Percentiles rank a stretch among this genome's conserved stretches.
Conservation (phyloP, 2,888 invertebrate genomes). For the Camptogramma bilineatum region DNA sequence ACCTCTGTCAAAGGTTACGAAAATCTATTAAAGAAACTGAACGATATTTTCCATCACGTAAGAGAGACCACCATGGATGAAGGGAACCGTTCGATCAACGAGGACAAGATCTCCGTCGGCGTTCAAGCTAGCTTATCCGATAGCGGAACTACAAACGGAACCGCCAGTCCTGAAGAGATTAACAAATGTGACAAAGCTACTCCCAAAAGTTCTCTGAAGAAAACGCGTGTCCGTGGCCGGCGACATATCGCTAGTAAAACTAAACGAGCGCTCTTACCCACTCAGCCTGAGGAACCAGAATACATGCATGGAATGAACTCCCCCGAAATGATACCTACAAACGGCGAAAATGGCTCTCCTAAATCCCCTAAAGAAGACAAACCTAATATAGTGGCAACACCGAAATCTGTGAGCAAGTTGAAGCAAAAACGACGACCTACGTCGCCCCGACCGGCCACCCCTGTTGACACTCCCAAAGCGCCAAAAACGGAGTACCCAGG, state of each 20-base stretch:
- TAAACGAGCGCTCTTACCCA: slow-evolving; percentile 74
- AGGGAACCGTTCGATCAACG: slow-evolving; percentile 60
- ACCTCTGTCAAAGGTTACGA: slow-evolving; percentile 78
- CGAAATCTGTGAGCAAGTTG: slow-evolving; percentile 75
- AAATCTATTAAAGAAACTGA: slow-evolving; percentile 72
- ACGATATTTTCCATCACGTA: slow-evolving; percentile 76
- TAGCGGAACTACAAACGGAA: slow-evolving; percentile 69
- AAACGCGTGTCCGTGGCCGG: slow-evolving; percentile 74
- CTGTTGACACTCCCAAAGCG: slow-evolving; percentile 66
- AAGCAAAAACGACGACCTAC: slow-evolving; percentile 75
- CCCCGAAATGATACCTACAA: slow-evolving; percentile 79
- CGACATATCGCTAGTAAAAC: slow-evolving; percentile 75
- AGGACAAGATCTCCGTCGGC: slow-evolving; percentile 76
- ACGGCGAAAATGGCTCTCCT: slow-evolving; percentile 67
- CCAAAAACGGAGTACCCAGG: slow-evolving; percentile 73
- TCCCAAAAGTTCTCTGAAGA: slow-evolving; percentile 83
- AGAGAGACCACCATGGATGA: slow-evolving; percentile 66
- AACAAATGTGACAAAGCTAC: slow-evolving; percentile 75
- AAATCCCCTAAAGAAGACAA: slow-evolving; percentile 77
- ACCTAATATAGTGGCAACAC: slow-evolving; percentile 68
- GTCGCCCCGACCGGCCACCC: slow-evolving; percentile 76
- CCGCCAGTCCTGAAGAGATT: slow-evolving; percentile 76
- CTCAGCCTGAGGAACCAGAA: slow-evolving; percentile 76
- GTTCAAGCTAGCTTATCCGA: slow-evolving; percentile 72
- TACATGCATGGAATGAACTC: slow-evolving; percentile 79